Base-by-base conservation (phyloP, 1,140 invertebrate genomes). In the Drosophila ficusphila region DNA sequence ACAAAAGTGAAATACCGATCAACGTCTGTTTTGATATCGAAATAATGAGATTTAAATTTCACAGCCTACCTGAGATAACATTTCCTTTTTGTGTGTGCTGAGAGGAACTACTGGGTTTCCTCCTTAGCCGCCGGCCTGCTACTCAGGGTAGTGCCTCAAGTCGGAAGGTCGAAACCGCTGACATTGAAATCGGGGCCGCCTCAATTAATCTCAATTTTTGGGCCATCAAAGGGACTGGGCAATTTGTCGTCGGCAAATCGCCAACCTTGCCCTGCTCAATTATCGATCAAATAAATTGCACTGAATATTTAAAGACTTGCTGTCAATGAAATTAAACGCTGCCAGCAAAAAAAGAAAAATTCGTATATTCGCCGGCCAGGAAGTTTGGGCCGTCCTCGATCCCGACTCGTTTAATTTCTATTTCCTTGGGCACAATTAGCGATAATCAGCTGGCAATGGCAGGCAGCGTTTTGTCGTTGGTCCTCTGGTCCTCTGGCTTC, bases 381-480 rank as follows among this genome's bases (percentile, higher is more conserved):
- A 58, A 54, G 25, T 56, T 31, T 16, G 25, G 14, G 19, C 53
- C 54, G 54, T 64, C 33, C 33, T 46, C 27, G 46, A 19, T 42
- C 42, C 71, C 27, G 49, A 48, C 54, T 68, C 56, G 61, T 82
- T 86, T 76, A 60, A 60, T 81, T 76, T 69, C 57, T 49, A 79
- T 79, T 85, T 76, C 81, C 81, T 67, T 64, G 64, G 51, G 64
- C 73, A 58, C 82, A 86, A 86, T 86, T 86, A 86, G 77, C 69
- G 69, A 71, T 88, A 88, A 81, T 86, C 82, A 86, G 82, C 67
- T 68, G 54, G 65, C 68, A 49, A 29, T 64, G 62, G 39, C 57
- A 56, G 54, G 39, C 49, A 56, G 41, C 46, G 51, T 51, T 52
- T 42, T 53, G 58, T 71, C 46, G 65, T 25, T 58, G 62, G 46